These are phyloP conservation scores for Ornithoptera priamus DNA, from an alignment of 2,888 invertebrate species.

Conservation along the genomic window DNA sequence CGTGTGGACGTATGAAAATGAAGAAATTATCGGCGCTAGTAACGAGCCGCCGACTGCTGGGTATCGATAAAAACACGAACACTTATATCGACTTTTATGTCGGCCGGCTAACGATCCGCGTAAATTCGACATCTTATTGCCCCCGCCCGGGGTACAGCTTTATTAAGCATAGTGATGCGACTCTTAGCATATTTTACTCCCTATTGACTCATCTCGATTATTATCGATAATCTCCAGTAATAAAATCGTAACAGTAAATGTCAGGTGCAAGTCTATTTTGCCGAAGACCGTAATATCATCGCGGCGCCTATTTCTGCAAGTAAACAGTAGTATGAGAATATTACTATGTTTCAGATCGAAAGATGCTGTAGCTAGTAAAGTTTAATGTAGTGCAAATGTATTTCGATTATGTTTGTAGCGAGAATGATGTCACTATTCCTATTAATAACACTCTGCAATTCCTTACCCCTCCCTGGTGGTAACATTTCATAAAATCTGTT, in stretches of 20 bases:
- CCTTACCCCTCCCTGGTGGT: too few relatives aligned
- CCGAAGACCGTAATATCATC: too few relatives aligned
- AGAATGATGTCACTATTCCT: too few relatives aligned
- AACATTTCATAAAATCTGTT: too few relatives aligned
- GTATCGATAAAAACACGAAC: slow-evolving; percentile 66
- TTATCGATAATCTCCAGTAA: slow-evolving; percentile 46
- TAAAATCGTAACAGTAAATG: slow-evolving; percentile 44
- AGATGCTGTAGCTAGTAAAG: too few relatives aligned
- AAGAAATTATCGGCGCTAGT: slow-evolving; percentile 63
- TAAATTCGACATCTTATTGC: slow-evolving; percentile 64
- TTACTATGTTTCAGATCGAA: too few relatives aligned
- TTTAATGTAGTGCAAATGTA: too few relatives aligned
- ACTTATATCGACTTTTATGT: slow-evolving; percentile 66
- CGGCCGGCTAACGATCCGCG: slow-evolving; percentile 54
- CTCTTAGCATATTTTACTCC: slow-evolving; percentile 48
- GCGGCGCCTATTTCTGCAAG: too few relatives aligned
- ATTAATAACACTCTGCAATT: too few relatives aligned
- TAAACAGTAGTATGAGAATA: too few relatives aligned
- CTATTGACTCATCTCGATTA: slow-evolving; percentile 46
- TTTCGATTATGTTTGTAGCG: too few relatives aligned
- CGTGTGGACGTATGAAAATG: slow-evolving; percentile 53
- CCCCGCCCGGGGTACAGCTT: slow-evolving; percentile 53
- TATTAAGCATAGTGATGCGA: slow-evolving; percentile 58
- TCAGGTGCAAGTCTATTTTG: too few relatives aligned
- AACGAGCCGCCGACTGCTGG: slow-evolving; percentile 57